Conservation (phyloP, 2,888 invertebrate species). For the Coleophora flavipennella region DNA sequence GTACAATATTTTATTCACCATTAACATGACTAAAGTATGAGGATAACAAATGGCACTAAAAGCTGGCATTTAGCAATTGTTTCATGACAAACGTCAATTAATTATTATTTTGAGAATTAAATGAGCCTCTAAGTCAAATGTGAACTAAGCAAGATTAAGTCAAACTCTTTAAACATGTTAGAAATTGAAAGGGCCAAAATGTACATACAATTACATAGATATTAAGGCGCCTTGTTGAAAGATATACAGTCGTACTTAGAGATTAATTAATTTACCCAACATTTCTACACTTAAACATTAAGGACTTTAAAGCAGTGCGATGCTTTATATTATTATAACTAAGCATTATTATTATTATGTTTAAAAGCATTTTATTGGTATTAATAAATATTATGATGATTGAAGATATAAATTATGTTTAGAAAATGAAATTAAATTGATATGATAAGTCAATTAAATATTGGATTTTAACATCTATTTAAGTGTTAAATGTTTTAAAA, state of each 20-base stretch:
- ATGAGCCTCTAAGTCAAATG: constrained; percentile 16
- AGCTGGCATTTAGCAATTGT: neutral
- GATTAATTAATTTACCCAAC: constrained; percentile 28
- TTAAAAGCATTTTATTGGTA: neutral
- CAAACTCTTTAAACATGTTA: constrained; percentile 28
- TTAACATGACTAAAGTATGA: constrained; percentile 5
- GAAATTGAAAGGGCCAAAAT: constrained; percentile 33
- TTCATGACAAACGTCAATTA: neutral
- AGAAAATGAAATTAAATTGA: too few relatives aligned
- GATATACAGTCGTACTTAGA: constrained; percentile 9
- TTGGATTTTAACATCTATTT: too few relatives aligned
- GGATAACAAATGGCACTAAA: constrained; percentile 15
- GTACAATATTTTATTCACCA: neutral
- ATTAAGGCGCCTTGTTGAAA: constrained; percentile 47
- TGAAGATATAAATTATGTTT: too few relatives aligned
- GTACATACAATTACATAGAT: constrained; percentile 33
- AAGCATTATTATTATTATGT: constrained; percentile 1
- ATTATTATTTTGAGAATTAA: constrained; percentile 1
- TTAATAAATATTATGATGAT: neutral
- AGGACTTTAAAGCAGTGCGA: constrained; percentile 45
- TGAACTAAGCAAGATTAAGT: neutral
- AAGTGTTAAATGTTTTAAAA: too few relatives aligned
- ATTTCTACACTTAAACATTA: constrained; percentile 40
- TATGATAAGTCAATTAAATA: too few relatives aligned
- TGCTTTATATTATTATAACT: constrained; percentile 31